Percentiles rank a stretch among this genome's conserved stretches.
Evolutionary conservation across 2,888 invertebrate species (phyloP).

Genomic region (Drosophila atripex): DNA sequence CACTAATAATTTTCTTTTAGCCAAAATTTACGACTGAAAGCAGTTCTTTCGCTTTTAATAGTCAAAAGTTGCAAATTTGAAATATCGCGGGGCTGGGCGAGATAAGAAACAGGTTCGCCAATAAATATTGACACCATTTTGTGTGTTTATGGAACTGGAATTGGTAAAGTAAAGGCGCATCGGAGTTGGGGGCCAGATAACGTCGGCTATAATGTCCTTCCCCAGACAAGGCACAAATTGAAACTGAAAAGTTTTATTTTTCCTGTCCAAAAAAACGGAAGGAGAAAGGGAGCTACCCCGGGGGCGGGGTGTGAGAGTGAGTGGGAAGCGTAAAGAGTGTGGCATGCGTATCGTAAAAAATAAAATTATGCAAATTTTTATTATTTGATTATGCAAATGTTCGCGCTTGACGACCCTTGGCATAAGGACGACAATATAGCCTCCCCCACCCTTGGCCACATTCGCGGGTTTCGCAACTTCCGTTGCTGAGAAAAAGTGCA

Average conservation of each 20-base stretch:
- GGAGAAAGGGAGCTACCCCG: background rate
- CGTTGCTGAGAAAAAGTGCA: constrained; percentile 40
- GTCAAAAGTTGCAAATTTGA: constrained; percentile 77
- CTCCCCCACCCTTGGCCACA: constrained; percentile 18
- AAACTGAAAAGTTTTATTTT: constrained; percentile 60
- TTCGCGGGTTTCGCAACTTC: constrained; percentile 55
- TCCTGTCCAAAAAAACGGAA: background rate
- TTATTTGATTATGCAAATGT: constrained; percentile 84
- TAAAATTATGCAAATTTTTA: constrained; percentile 83
- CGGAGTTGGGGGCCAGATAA: constrained; percentile 57
- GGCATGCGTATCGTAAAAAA: constrained; percentile 77
- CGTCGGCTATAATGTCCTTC: constrained; percentile 56
- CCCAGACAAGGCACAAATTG: constrained; percentile 59
- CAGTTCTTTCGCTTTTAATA: constrained; percentile 64
- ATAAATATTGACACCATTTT: constrained; percentile 81
- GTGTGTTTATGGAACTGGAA: constrained; percentile 52
- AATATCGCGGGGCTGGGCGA: constrained; percentile 33
- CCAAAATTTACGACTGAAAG: constrained; percentile 62
- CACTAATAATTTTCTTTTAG: constrained; percentile 38
- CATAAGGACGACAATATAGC: constrained; percentile 82
- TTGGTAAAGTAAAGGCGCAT: constrained; percentile 1
- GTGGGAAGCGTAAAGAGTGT: constrained; percentile 29
- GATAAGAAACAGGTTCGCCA: constrained; percentile 79
- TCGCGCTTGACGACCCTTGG: constrained; percentile 83
- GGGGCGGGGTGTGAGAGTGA: too few relatives aligned